A percentile compares a stretch with the other conserved stretches of the same genome.
Conservation (phyloP, 2,888 invertebrate species). For the Falcaria lacertinaria region DNA sequence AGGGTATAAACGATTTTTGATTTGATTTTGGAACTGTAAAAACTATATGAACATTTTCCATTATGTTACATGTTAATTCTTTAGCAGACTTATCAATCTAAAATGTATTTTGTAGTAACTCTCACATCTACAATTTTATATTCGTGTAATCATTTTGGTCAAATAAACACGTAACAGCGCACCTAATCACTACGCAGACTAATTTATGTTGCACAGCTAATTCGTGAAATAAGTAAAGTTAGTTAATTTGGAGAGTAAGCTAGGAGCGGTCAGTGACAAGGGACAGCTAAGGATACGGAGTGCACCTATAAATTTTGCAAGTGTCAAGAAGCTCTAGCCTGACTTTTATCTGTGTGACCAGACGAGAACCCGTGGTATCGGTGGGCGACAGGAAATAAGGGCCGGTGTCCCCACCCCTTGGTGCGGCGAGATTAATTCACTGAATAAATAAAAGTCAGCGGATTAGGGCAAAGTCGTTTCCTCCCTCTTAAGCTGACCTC, state of each 20-base stretch:
- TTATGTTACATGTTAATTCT: no score
- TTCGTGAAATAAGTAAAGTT: slow-evolving; percentile 7
- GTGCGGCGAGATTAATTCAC: slow-evolving; percentile 74
- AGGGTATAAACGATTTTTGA: no score
- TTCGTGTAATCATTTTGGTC: no score
- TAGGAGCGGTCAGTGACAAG: slow-evolving; percentile 3
- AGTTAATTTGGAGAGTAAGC: slow-evolving; percentile 16
- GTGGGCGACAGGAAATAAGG: slow-evolving; percentile 63
- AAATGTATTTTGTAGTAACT: no score
- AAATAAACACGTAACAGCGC: no score
- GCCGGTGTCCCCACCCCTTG: slow-evolving; percentile 55
- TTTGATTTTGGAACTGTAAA: no score
- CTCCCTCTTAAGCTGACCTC: slow-evolving; percentile 77
- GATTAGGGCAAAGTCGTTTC: slow-evolving; percentile 77
- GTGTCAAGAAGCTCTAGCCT: slow-evolving; percentile 43
- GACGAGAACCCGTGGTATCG: slow-evolving; percentile 57
- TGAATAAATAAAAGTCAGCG: slow-evolving; percentile 81
- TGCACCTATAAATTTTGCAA: slow-evolving; percentile 45
- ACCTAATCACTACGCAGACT: neutral
- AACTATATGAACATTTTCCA: no score
- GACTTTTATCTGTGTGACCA: slow-evolving; percentile 55
- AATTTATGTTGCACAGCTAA: neutral
- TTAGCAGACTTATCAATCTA: no score
- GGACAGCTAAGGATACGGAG: slow-evolving; percentile 20
- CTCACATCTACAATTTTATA: no score